Base-by-base conservation (phyloP, 2,888 invertebrate genomes). In the Xestobium rufovillosum region DNA sequence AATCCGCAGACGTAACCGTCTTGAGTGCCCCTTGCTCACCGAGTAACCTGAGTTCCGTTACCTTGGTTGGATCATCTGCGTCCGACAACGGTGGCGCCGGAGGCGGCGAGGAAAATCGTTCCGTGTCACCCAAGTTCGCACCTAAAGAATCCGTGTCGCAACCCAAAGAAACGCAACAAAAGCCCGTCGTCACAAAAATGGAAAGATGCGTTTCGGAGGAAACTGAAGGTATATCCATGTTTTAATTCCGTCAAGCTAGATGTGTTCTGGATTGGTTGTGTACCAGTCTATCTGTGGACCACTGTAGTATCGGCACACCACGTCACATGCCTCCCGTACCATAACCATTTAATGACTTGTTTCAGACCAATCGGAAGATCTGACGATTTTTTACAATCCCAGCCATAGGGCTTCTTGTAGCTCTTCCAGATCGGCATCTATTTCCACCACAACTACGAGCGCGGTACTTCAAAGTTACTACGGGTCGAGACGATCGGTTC, bases 41-140 rank as follows among this genome's bases (percentile, higher is more conserved):
- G 1, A 80, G 83, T 27, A 83, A 80, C 38, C 63, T 82, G 10
- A 83, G 83, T 53, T 80, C 82, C 6, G 77, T 79, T 0, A 85
- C 84, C 1, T 57, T 84, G 30, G 75, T 84, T 1, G 82, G 80
- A 1, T 71, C 71, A 2, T 70, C 69, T 3, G 65, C 67, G 28
- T 69, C 70, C 1, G 78, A 75, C 44, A 45, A 65, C 56, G 55
- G 51, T 33, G 51, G 48, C 10, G 33, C 31, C 4, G n/a, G 6
- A 13, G n/a, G n/a, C n/a, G n/a, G n/a, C n/a, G 46, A 51, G 26
- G 31, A 26, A 13, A 25, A 17, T 12, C 19, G 29, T 3, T 26
- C 26, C n/a, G 15, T 39, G n/a, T 34, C 39, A 3, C 36, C 40
- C 8, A 41, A 38, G 6, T 39, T 66, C 6, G 59, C 61, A 2